A percentile compares a stretch with the other conserved stretches of the same genome.
phyloP scores from a whole-genome alignment of 2,888 invertebrate genomes.

The Chymomyza fuscimana region DNA sequence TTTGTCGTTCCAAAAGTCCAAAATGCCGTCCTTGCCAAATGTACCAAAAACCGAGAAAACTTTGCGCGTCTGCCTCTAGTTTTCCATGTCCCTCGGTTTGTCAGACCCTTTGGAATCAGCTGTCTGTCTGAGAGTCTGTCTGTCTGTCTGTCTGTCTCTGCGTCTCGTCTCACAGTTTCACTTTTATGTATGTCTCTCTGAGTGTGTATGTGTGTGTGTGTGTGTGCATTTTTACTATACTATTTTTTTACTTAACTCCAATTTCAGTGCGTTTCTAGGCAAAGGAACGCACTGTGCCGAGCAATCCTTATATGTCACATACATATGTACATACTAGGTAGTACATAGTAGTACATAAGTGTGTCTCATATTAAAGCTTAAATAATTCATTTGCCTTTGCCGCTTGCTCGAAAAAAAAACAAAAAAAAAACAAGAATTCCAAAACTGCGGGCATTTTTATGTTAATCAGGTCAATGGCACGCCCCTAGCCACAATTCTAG shows the following conservation, averaged over 20 bases:
- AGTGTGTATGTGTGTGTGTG: background rate
- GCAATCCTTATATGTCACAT: background rate
- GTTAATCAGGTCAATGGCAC: conserved; percentile 77
- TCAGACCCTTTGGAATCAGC: background rate
- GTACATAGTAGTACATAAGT: background rate
- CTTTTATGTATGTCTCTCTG: background rate
- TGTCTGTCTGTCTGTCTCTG: background rate
- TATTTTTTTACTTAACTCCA: background rate
- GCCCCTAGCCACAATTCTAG: conserved; percentile 10
- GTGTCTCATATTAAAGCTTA: conserved; percentile 42
- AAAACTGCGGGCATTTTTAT: conserved; percentile 72
- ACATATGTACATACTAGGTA: background rate
- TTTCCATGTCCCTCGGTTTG: background rate
- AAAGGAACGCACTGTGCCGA: background rate
- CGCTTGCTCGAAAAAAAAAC: conserved; percentile 18
- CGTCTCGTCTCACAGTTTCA: background rate
- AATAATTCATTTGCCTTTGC: conserved; percentile 34
- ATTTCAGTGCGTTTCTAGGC: background rate
- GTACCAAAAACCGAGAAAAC: background rate
- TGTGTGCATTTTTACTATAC: background rate
- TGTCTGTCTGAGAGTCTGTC: background rate
- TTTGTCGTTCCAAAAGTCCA: background rate
- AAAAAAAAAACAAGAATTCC: conserved; percentile 35
- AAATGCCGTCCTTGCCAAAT: conserved; percentile 3
- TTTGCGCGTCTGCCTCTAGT: conserved; percentile 4